Conservation (phyloP, 2,888 invertebrate species). For the Zonitis immaculata region DNA sequence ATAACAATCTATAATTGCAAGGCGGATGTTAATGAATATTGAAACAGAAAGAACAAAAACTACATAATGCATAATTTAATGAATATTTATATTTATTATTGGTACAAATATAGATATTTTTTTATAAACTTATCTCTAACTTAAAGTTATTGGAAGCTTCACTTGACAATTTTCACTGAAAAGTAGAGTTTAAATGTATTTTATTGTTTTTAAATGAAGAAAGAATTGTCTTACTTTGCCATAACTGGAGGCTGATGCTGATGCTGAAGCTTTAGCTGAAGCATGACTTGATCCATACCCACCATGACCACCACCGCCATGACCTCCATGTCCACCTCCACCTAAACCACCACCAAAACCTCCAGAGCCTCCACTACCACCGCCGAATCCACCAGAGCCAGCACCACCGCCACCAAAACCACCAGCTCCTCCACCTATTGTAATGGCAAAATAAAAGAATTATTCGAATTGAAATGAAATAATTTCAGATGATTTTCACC, state of each 20-base stretch:
- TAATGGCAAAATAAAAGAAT: too few relatives aligned
- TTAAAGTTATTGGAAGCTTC: not conserved
- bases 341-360: not conserved
- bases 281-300: constrained; percentile 10
- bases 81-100: constrained; percentile 8
- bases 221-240: constrained; percentile 1
- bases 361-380: not conserved
- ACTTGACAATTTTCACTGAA: not conserved
- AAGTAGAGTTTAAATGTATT: not conserved
- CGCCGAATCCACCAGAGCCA: not conserved
- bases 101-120: not conserved
- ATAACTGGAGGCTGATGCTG: constrained; percentile 4
- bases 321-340: constrained; percentile 3
- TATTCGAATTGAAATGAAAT: too few relatives aligned
- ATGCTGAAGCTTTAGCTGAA: constrained; percentile 12
- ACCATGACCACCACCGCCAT: constrained; percentile 5
- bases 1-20: too few relatives aligned
- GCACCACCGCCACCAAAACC: constrained; percentile 10
- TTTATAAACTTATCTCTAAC: not conserved
- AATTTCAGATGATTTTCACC: too few relatives aligned
- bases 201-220: not conserved
- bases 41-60: not conserved
- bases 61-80: too few relatives aligned
- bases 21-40: too few relatives aligned
- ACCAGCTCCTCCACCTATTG: not conserved